A percentile compares a stretch with the other conserved stretches of the same genome.
These are phyloP conservation scores for Tachuris rubrigastra DNA, from an alignment of 2,113 vertebrate genomes.

Conservation along the genomic window DNA sequence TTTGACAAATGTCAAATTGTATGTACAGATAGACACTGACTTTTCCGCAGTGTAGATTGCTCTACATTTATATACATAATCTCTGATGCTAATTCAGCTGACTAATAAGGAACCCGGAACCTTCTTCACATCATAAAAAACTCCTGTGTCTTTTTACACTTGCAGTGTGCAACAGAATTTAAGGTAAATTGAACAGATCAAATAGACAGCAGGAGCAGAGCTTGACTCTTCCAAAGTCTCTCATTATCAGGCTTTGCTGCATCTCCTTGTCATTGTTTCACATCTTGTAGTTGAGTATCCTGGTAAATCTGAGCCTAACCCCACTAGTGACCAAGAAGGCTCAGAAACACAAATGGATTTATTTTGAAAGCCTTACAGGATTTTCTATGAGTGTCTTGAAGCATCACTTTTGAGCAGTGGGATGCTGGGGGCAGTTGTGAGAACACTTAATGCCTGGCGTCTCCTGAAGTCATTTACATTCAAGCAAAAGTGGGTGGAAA, in stretches of 20 bases:
- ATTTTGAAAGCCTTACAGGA: not conserved
- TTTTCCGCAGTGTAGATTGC: not conserved
- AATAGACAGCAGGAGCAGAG: not conserved
- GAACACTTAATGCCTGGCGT: conserved; percentile 48
- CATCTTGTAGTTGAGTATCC: not conserved
- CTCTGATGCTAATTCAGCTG: not conserved
- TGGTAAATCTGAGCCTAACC: not conserved
- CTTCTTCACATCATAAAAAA: not conserved
- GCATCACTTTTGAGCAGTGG: not conserved
- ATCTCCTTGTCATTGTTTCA: not conserved
- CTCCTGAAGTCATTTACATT: conserved; percentile 39
- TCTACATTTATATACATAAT: not conserved
- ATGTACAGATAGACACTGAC: not conserved
- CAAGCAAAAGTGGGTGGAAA: conserved; percentile 55
- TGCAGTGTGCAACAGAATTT: not conserved
- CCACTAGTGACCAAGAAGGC: not conserved
- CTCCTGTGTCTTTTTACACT: not conserved
- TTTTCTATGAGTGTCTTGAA: conserved; percentile 16
- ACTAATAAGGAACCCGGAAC: conserved; percentile 5
- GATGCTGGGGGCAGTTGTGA: conserved; percentile 33
- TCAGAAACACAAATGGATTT: not conserved
- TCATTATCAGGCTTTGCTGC: conserved; percentile 7
- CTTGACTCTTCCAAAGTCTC: not conserved
- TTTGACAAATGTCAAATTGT: not conserved
- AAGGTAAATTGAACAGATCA: not conserved